Percentiles rank a stretch among this genome's conserved stretches.
phyloP scores from a whole-genome alignment of 2,888 invertebrate genomes.

The Noctua pronuba region DNA sequence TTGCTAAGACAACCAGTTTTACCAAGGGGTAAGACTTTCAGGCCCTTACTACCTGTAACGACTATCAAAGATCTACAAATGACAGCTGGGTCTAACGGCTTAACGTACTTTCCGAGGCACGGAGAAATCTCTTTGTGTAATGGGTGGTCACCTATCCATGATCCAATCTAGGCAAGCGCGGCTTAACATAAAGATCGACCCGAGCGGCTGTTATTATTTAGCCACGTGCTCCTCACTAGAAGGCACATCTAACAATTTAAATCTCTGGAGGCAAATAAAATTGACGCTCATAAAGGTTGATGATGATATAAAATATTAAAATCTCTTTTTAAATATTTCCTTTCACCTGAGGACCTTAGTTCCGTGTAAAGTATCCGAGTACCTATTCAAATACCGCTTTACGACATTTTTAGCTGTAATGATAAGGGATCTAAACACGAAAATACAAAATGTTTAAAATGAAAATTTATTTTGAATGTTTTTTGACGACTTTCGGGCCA shows the following conservation, averaged over 20 bases:
- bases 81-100: too few species aligned
- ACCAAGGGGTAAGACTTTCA: too few species aligned
- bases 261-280: conserved; percentile 40
- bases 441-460: conserved; percentile 60
- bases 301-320: conserved; percentile 19
- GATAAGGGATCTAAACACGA: conserved; percentile 65
- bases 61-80: too few species aligned
- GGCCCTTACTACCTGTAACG: too few species aligned
- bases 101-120: too few species aligned
- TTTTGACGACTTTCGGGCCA: conserved; percentile 33
- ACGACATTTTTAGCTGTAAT: conserved; percentile 60
- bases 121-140: too few species aligned
- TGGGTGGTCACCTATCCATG: too few species aligned
- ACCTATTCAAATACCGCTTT: conserved; percentile 65
- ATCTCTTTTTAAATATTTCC: conserved; percentile 43
- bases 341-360: conserved; percentile 21
- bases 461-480: conserved; percentile 53
- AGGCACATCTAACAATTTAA: neutral
- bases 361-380: conserved; percentile 54
- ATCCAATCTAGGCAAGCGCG: too few species aligned
- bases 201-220: too few species aligned
- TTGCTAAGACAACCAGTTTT: too few species aligned
- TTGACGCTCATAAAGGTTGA: conserved; percentile 36
- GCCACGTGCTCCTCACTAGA: too few species aligned
- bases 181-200: too few species aligned